These are phyloP conservation scores for Agelastica alni DNA, from an alignment of 2,888 invertebrate species.

Conservation along the genomic window DNA sequence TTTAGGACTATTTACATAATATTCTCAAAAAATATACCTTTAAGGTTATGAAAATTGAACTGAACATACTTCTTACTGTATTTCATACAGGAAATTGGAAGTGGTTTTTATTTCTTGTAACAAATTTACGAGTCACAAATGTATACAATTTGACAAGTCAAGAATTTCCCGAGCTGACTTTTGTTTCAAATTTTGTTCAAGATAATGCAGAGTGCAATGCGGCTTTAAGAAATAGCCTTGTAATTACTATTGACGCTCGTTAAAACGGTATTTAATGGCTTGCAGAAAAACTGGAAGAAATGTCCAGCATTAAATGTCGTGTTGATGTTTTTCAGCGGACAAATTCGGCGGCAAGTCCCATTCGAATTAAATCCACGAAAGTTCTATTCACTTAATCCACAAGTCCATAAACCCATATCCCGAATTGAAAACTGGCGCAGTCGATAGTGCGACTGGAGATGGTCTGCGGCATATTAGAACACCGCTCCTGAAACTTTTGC, in stretches of 20 bases:
- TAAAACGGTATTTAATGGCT: neutral
- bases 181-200: too few relatives aligned
- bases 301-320: neutral
- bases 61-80: too few relatives aligned
- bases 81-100: too few relatives aligned
- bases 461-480: constrained; percentile 18
- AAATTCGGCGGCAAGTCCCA: neutral
- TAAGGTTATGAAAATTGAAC: too few relatives aligned
- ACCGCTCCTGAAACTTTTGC: constrained; percentile 31
- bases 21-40: too few relatives aligned
- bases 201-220: too few relatives aligned
- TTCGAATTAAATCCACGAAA: constrained; percentile 16
- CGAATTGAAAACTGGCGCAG: constrained; percentile 22
- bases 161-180: too few relatives aligned
- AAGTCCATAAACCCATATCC: constrained; percentile 22
- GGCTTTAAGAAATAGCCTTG: too few relatives aligned
- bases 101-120: too few relatives aligned
- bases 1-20: too few relatives aligned
- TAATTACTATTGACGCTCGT: neutral
- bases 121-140: too few relatives aligned
- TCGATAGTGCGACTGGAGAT: constrained; percentile 17
- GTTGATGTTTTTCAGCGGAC: neutral
- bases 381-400: constrained; percentile 15
- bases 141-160: too few relatives aligned
- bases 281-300: neutral